These are phyloP conservation scores for Pachycephus smyrnensis DNA, from an alignment of 2,888 invertebrate species.

Conservation along the genomic window DNA sequence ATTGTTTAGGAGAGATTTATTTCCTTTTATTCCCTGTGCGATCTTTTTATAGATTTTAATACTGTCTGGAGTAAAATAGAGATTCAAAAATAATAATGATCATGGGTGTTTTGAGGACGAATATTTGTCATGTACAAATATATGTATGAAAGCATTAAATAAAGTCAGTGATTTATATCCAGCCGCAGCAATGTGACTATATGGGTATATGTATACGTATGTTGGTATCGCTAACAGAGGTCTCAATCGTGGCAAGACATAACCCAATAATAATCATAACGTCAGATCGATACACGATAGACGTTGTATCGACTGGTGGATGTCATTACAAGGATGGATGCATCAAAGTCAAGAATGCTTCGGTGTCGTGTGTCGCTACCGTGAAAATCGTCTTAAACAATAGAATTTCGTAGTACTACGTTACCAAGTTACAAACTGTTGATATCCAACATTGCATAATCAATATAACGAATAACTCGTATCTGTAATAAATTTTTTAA, in stretches of 20 bases:
- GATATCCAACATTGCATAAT: not conserved
- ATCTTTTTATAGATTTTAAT: not conserved
- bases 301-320: slow-evolving; percentile 45
- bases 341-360: slow-evolving; percentile 46
- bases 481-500: not conserved
- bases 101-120: not conserved
- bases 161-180: slow-evolving; percentile 20
- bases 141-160: slow-evolving; percentile 28
- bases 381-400: not conserved
- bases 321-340: slow-evolving; percentile 47
- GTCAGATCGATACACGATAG: slow-evolving; percentile 60
- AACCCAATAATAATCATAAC: slow-evolving; percentile 58
- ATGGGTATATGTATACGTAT: not conserved
- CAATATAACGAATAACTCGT: not conserved
- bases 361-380: slow-evolving; percentile 34
- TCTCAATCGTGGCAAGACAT: slow-evolving; percentile 54
- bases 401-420: not conserved
- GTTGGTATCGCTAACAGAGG: slow-evolving; percentile 50
- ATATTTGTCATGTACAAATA: not conserved
- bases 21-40: not conserved
- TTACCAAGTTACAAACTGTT: not conserved
- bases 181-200: not conserved
- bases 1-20: not conserved
- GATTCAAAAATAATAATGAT: not conserved
- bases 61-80: not conserved